phyloP scores from a whole-genome alignment of 2,113 vertebrate species.

The Megalops atlanticus region DNA sequence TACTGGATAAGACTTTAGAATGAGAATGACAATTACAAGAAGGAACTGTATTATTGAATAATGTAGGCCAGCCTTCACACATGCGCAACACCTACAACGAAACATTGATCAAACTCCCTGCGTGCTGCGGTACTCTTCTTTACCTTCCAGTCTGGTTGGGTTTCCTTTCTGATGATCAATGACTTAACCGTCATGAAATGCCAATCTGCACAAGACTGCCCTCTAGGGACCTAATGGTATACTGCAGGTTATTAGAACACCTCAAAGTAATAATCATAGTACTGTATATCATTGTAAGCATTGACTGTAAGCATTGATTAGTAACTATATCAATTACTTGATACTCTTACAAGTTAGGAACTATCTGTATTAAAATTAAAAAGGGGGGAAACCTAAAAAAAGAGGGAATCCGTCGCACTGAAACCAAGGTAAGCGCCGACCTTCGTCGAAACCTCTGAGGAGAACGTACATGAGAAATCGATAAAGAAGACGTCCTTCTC shows the following conservation, averaged over 20 bases:
- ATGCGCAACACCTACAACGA: background rate
- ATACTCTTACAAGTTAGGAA: background rate
- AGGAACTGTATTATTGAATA: too few species aligned
- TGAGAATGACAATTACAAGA: too few species aligned
- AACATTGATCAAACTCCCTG: background rate
- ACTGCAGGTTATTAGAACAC: conserved; percentile 42
- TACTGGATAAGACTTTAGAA: too few species aligned
- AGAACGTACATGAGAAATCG: background rate
- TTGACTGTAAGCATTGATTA: conserved; percentile 29
- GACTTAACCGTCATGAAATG: conserved; percentile 26
- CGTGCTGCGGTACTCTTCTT: too few species aligned
- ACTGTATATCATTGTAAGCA: conserved; percentile 29
- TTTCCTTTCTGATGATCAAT: background rate
- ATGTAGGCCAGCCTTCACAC: too few species aligned
- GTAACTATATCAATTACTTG: background rate
- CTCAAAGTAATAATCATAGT: conserved; percentile 44
- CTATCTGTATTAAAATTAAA: background rate
- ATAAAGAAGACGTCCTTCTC: background rate
- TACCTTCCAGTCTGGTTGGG: background rate
- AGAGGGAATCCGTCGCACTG: background rate
- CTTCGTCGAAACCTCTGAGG: background rate
- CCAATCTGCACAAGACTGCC: conserved; percentile 54
- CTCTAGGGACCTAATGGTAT: conserved; percentile 50
- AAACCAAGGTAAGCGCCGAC: background rate
- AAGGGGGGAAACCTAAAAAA: background rate